Base-by-base conservation (phyloP, 1,140 invertebrate genomes). In the Drosophila pseudoobscura region DNA sequence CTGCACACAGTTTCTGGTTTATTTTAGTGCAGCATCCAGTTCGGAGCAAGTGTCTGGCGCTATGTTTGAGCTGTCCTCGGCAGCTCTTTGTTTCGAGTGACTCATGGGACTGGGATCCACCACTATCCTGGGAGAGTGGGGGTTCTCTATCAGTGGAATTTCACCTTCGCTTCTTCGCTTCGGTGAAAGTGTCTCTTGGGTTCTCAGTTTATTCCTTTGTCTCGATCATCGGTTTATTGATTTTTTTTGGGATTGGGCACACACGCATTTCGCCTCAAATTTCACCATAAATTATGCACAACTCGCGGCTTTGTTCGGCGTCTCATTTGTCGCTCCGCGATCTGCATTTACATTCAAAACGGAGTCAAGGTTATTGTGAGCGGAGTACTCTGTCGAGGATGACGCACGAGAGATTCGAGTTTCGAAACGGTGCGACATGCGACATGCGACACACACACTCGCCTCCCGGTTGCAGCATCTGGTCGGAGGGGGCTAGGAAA, bases 281-380 rank as follows among this genome's bases (percentile, higher is more conserved):
- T 83, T 83, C 71, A 79, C 80, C 66, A 80, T 80, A 61, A 80
- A 80, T 59, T 79, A 74, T 78, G 47, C 57, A 56, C 56, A 50
- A 46, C 55, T 58, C 35, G 55, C 24, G 43, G 63, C 63, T 22
- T 64, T 45, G 44, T 54, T 63, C 22, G 45, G 50, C 11, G 50
- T 52, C 49, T 78, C 52, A 70, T 54, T 80, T 29, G 58, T 53
- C 44, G 59, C 26, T 51, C 53, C 49, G 75, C 65, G 65, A 69
- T 55, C 68, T 68, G 62, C 51, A 85, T 85, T 87, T 85, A 55
- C 83, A 85, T 87, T 61, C 61, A 2, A 75, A 85, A 85, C 75
- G 44, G 57, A 85, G 82, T 85, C 82, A 85, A 85, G 82, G 82
- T 82, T 85, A 59, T 58, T 73, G 47, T 60, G 29, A 24, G 61